These are phyloP conservation scores for Brachypteracias leptosomus DNA, from an alignment of 2,113 vertebrate genomes.

Conservation along the genomic window DNA sequence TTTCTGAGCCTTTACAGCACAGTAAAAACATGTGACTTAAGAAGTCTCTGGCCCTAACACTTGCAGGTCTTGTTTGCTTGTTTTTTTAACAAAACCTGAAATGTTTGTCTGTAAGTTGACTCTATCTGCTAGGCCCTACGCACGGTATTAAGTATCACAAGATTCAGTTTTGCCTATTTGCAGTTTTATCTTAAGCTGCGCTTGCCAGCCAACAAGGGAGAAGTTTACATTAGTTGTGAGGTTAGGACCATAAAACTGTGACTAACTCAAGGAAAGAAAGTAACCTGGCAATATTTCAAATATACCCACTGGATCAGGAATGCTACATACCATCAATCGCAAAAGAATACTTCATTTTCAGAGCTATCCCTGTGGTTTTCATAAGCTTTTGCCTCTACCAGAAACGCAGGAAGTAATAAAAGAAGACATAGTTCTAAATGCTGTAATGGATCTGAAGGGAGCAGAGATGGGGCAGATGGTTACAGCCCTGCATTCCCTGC, in stretches of 20 bases:
- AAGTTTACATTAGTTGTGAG: conserved; percentile 49
- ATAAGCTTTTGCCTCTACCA: conserved; percentile 66
- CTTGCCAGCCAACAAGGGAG: conserved; percentile 13
- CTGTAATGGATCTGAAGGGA: conserved; percentile 46
- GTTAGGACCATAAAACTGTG: conserved; percentile 58
- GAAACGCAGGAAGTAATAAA: conserved; percentile 72
- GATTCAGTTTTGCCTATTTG: background rate
- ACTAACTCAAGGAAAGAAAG: conserved; percentile 58
- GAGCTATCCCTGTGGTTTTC: conserved; percentile 49
- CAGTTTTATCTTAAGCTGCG: conserved; percentile 7
- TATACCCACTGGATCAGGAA: conserved; percentile 49
- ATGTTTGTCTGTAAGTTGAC: background rate
- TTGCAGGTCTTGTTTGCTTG: background rate
- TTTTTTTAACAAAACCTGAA: background rate
- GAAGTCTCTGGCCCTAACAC: background rate
- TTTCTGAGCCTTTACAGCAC: background rate
- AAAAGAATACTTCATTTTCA: conserved; percentile 56
- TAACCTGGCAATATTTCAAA: conserved; percentile 64
- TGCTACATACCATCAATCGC: background rate
- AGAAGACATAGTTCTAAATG: conserved; percentile 61
- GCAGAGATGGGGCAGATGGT: conserved; percentile 41
- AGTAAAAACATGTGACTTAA: background rate
- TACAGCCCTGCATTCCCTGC: conserved; percentile 29
- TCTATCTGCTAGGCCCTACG: conserved; percentile 13
- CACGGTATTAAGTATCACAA: background rate